phyloP scores from a whole-genome alignment of 1,140 invertebrate species.

The Agrilus planipennis region DNA sequence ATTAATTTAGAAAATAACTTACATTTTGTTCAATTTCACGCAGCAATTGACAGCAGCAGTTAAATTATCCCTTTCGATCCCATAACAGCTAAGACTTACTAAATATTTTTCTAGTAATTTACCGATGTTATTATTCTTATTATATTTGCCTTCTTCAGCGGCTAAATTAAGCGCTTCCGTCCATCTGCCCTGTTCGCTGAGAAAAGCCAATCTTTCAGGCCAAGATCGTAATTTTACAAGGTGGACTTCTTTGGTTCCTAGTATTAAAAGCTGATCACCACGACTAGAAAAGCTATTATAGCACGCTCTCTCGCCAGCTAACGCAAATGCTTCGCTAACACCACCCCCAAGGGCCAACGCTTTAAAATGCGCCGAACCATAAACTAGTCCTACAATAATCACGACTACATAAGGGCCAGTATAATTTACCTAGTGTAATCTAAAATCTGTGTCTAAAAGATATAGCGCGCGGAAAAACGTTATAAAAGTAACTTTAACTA shows the following conservation, averaged over 20 bases:
- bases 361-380: slow-evolving; percentile 88
- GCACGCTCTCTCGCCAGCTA: slow-evolving; percentile 69
- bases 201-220: slow-evolving; percentile 62
- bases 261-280: slow-evolving; percentile 68
- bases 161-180: slow-evolving; percentile 44
- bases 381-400: slow-evolving; percentile 85
- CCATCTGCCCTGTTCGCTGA: slow-evolving; percentile 55
- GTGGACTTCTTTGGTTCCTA: slow-evolving; percentile 74
- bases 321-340: slow-evolving; percentile 46
- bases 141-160: slow-evolving; percentile 29
- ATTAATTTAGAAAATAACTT: slow-evolving; percentile 21
- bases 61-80: slow-evolving; percentile 29
- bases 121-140: slow-evolving; percentile 26
- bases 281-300: slow-evolving; percentile 80
- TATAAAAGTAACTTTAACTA: too few species aligned
- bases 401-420: too few species aligned
- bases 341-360: slow-evolving; percentile 61
- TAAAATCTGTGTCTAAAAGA: too few species aligned
- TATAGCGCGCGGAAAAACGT: too few species aligned
- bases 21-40: slow-evolving; percentile 33
- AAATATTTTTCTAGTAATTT: slow-evolving; percentile 26
- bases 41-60: slow-evolving; percentile 31
- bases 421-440: too few species aligned
- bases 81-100: slow-evolving; percentile 24
- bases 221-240: slow-evolving; percentile 70